These are phyloP conservation scores for Parasteatoda tepidariorum DNA, from an alignment of 1,140 invertebrate species.

Conservation along the genomic window DNA sequence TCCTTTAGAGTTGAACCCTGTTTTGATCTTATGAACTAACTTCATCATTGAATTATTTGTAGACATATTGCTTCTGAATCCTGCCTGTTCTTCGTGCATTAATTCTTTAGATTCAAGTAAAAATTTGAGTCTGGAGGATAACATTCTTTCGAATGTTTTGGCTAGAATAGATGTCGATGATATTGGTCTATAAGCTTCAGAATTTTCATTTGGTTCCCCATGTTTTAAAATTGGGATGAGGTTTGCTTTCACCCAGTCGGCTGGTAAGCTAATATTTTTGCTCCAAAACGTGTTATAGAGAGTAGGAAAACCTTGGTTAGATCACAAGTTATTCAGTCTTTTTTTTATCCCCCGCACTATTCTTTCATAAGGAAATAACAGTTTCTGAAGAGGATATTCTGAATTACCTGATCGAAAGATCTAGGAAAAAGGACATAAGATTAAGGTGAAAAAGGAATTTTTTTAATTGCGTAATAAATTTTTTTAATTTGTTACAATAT, in stretches of 20 bases:
- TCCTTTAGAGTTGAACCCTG: not conserved
- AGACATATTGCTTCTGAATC: not conserved
- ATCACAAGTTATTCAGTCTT: too few relatives aligned
- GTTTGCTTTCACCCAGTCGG: not conserved
- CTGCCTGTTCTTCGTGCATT: not conserved
- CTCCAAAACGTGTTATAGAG: conserved; percentile 4
- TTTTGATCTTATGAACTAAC: not conserved
- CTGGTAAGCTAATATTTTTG: not conserved
- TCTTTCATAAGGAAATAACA: too few relatives aligned
- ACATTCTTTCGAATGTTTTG: not conserved
- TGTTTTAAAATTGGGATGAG: not conserved
- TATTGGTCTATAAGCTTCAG: not conserved
- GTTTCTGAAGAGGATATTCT: too few relatives aligned
- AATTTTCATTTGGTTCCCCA: not conserved
- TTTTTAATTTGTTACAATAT: too few relatives aligned
- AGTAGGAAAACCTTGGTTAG: too few relatives aligned
- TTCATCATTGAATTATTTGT: not conserved
- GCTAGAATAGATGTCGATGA: not conserved
- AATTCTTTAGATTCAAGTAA: not conserved
- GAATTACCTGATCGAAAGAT: too few relatives aligned
- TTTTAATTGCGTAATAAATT: too few relatives aligned
- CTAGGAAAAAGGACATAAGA: too few relatives aligned
- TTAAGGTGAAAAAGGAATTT: too few relatives aligned
- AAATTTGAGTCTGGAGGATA: not conserved
- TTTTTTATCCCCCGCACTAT: too few relatives aligned